Conservation (phyloP, 2,888 invertebrate genomes). For the Cylloceria caligata region DNA sequence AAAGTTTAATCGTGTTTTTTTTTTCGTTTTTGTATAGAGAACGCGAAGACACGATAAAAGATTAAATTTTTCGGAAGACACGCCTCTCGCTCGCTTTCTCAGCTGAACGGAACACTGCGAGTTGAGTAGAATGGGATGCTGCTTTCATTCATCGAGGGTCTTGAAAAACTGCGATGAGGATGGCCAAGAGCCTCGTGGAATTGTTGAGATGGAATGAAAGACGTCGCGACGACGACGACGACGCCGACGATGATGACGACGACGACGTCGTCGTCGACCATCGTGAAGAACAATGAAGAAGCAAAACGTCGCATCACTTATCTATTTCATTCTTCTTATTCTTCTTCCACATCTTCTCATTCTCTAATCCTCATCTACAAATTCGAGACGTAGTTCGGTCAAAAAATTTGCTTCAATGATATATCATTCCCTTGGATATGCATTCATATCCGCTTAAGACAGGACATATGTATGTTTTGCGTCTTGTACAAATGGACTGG, state of each 20-base stretch:
- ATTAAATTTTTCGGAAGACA: slow-evolving; percentile 39
- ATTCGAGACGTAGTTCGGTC: slow-evolving; percentile 4
- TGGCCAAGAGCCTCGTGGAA: slow-evolving; percentile 27
- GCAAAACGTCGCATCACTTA: slow-evolving; percentile 29
- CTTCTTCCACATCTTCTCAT: not conserved
- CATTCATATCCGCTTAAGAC: not conserved
- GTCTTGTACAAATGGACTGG: not conserved
- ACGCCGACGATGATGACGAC: no score
- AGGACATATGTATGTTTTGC: not conserved
- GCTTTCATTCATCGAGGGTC: slow-evolving; percentile 50
- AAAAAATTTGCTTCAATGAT: slow-evolving; percentile 8
- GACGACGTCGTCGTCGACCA: slow-evolving; percentile 35
- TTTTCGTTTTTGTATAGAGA: not conserved
- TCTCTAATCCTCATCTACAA: slow-evolving; percentile 4
- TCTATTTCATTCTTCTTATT: slow-evolving; percentile 37
- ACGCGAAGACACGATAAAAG: not conserved
- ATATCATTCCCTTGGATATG: not conserved
- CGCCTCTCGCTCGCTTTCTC: not conserved
- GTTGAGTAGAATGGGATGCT: slow-evolving; percentile 1
- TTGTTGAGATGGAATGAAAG: slow-evolving; percentile 44
- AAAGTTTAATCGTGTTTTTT: slow-evolving; percentile 11
- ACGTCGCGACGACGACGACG: slow-evolving; percentile 34
- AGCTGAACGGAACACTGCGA: not conserved
- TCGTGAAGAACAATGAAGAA: slow-evolving; percentile 50
- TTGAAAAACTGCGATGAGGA: slow-evolving; percentile 32